Conservation (phyloP, 2,888 invertebrate species). For the Branchipolynoe longqiensis region DNA sequence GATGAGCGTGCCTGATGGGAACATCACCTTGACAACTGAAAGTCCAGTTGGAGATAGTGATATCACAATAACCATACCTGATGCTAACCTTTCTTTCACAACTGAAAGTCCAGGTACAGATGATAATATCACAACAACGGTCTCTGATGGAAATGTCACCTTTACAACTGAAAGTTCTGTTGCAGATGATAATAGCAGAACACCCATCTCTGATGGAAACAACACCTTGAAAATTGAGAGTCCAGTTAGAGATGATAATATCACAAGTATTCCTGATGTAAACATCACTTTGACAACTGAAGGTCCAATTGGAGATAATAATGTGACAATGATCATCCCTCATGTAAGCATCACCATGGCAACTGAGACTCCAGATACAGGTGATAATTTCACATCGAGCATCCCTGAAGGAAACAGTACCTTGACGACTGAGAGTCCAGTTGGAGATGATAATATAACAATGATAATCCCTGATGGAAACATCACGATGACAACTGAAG, state of each 20-base stretch:
- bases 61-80: too few relatives aligned
- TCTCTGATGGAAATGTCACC: too few relatives aligned
- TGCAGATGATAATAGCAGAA: too few relatives aligned
- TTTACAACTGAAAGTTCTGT: too few relatives aligned
- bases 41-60: too few relatives aligned
- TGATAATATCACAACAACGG: too few relatives aligned
- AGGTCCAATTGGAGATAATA: neutral
- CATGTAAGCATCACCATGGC: neutral
- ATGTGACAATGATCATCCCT: neutral
- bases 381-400: neutral
- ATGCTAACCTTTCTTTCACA: too few relatives aligned
- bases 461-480: neutral
- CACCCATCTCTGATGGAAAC: too few relatives aligned
- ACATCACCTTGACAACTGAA: too few relatives aligned
- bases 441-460: neutral
- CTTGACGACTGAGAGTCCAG: neutral
- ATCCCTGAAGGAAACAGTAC: neutral
- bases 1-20: too few relatives aligned
- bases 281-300: neutral
- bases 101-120: too few relatives aligned
- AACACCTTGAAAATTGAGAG: neutral
- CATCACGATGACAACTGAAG: neutral
- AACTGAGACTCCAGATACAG: neutral
- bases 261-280: neutral
- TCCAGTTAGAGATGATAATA: neutral